Evolutionary conservation across 64 coral and sea anemone genomes (phyloP), one percentile per base, ranked within the genome.

Genomic region (Montipora foliosa): DNA sequence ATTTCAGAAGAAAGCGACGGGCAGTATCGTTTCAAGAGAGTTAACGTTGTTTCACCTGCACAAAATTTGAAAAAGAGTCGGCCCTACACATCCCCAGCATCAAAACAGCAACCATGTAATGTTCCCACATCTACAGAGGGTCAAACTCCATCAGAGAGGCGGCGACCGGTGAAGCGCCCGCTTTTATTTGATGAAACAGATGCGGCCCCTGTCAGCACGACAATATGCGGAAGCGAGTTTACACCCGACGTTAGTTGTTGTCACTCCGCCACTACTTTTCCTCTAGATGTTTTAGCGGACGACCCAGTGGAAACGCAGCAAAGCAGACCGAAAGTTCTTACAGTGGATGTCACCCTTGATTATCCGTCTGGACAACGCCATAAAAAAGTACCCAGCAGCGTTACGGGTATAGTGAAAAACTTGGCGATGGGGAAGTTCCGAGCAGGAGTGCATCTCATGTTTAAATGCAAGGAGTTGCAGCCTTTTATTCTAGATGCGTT

Each of bases 341-440:
- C 50, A 1, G 77, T 79, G 77, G 47, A 79, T n/a, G 47, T 79
- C 8, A 79, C 48, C 47, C 77, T 79, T 1, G 14, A 51, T 79
- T 79, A 16, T 79, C 77, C 77, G 1, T 79, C 77, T 12, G 47
- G 77, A 17, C 11, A 79, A 16, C 2, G 14, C 11, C 47, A 79
- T 48, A 79, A n/a, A 16, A 14, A 21, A 79, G 77, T 50, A 6
- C 47, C 13, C 47, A 16, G 52, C 4, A 53, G 48, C 6, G 77
- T 51, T n/a, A n/a, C 71, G 29, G n/a, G 47, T 52, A 79, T 79
- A 52, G 77, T 79, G 5, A 79, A 79, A 52, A 79, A 79, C 77
- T 79, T 79, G 8, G 77, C 77, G 7, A 49, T 79, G 5, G 19
- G 77, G 8, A 51, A 79, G 6, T 79, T 79, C 19, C 16, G 19